Evolutionary conservation across 2,113 vertebrate species (phyloP).

Genomic region (Hippocampus zosterae): DNA sequence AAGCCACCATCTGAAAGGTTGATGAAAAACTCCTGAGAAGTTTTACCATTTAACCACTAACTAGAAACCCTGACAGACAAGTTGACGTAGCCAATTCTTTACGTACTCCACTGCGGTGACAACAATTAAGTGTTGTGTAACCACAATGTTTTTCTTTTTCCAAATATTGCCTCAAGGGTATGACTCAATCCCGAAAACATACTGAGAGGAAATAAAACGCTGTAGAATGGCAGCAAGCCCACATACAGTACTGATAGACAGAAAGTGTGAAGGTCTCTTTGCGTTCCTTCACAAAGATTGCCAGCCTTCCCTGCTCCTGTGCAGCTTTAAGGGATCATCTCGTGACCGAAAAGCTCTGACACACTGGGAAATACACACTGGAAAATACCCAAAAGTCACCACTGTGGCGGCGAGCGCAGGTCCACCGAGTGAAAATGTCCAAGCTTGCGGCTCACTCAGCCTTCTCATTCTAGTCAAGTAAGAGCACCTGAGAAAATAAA

Average conservation of each 20-base stretch:
- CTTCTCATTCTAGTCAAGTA: slow-evolving; percentile 76
- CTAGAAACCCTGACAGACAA: neutral
- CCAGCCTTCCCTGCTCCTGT: slow-evolving; percentile 18
- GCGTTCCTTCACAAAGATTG: slow-evolving; percentile 16
- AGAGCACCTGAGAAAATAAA: slow-evolving; percentile 98
- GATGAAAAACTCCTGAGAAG: neutral
- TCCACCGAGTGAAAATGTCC: slow-evolving; percentile 74
- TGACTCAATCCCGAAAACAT: neutral
- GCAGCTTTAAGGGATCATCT: slow-evolving; percentile 72
- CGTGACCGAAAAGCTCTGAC: slow-evolving; percentile 81
- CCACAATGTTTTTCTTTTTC: neutral
- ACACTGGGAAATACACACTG: slow-evolving; percentile 34
- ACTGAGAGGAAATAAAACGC: neutral
- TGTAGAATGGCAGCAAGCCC: slow-evolving; percentile 17
- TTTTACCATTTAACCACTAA: neutral
- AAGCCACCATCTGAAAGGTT: neutral
- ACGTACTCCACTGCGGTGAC: neutral
- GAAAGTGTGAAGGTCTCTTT: slow-evolving; percentile 13
- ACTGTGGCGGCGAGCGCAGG: slow-evolving; percentile 61
- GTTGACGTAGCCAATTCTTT: neutral
- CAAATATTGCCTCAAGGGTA: neutral
- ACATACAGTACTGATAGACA: neutral
- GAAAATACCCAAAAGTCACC: slow-evolving; percentile 73
- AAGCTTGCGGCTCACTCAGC: slow-evolving; percentile 84
- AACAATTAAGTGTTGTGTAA: neutral